These are phyloP conservation scores for Leistus spinibarbis DNA, from an alignment of 2,888 invertebrate species.

Conservation along the genomic window DNA sequence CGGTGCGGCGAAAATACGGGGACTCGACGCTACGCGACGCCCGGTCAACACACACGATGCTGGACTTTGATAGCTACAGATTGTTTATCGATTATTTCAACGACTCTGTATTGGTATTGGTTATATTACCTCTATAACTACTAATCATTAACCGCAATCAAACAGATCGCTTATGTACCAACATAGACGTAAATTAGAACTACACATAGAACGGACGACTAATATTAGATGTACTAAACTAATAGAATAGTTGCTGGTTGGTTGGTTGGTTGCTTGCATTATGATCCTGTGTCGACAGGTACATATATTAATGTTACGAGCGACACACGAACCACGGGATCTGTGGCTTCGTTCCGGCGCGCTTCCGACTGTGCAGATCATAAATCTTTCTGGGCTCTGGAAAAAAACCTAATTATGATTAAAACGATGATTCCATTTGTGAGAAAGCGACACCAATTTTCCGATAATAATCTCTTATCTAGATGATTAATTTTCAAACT, in stretches of 20 bases:
- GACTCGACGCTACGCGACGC: neutral
- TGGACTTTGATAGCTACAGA: slow-evolving; percentile 19
- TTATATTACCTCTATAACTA: neutral
- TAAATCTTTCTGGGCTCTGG: slow-evolving; percentile 41
- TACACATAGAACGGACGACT: neutral
- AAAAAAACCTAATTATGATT: slow-evolving; percentile 45
- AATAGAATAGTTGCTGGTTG: neutral
- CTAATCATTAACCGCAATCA: neutral
- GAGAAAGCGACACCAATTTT: slow-evolving; percentile 44
- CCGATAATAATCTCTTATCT: slow-evolving; percentile 45
- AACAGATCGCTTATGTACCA: neutral
- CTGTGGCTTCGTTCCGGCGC: slow-evolving; percentile 9
- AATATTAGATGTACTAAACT: no score
- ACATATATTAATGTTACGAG: neutral
- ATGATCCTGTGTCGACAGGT: neutral
- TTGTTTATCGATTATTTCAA: slow-evolving; percentile 34
- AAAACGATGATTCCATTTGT: slow-evolving; percentile 45
- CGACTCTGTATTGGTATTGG: neutral
- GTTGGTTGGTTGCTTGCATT: neutral
- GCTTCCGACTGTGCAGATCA: slow-evolving; percentile 38
- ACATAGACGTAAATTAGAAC: neutral
- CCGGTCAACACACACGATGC: neutral
- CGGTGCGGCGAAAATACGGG: slow-evolving; percentile 35
- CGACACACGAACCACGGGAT: neutral
- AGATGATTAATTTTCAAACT: slow-evolving; percentile 43